phyloP scores from a whole-genome alignment of 1,140 invertebrate species.

The Diachasma alloeum region DNA sequence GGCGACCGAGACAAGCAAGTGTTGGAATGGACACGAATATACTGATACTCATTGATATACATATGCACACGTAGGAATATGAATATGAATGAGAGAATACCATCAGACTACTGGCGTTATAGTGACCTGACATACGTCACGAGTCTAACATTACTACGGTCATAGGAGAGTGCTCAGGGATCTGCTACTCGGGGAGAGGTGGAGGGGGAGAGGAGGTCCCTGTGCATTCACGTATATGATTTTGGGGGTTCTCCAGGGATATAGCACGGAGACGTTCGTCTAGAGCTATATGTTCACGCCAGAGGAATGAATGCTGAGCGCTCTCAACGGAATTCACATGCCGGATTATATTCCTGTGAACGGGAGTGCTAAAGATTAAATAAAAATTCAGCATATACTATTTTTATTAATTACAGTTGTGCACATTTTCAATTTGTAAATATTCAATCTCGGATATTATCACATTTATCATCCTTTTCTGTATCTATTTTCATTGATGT shows the following conservation, averaged over 20 bases:
- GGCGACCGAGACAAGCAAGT: neutral
- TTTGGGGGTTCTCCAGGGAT: slow-evolving; percentile 2
- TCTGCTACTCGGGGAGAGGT: neutral
- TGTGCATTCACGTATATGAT: slow-evolving; percentile 18
- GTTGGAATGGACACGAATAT: neutral
- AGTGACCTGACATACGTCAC: slow-evolving; percentile 44
- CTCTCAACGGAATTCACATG: neutral
- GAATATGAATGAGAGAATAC: slow-evolving; percentile 53
- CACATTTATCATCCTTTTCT: too few species aligned
- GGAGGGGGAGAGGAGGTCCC: neutral
- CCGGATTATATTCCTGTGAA: neutral
- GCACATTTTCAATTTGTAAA: too few species aligned
- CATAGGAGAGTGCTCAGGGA: neutral
- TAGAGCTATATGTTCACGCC: neutral
- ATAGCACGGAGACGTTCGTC: neutral
- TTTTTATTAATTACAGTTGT: too few species aligned
- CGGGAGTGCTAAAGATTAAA: too few species aligned
- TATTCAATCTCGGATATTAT: too few species aligned
- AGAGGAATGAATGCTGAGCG: neutral
- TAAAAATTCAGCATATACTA: too few species aligned
- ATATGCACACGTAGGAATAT: slow-evolving; percentile 45
- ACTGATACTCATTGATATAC: slow-evolving; percentile 16
- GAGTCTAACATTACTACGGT: slow-evolving; percentile 41
- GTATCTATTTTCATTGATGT: neutral
- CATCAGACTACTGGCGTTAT: slow-evolving; percentile 18